Evolutionary conservation across 2,797 vertebrate genomes (phyloP), one percentile per base, ranked within the genome.

Genomic region (Oreochromis grahami): DNA sequence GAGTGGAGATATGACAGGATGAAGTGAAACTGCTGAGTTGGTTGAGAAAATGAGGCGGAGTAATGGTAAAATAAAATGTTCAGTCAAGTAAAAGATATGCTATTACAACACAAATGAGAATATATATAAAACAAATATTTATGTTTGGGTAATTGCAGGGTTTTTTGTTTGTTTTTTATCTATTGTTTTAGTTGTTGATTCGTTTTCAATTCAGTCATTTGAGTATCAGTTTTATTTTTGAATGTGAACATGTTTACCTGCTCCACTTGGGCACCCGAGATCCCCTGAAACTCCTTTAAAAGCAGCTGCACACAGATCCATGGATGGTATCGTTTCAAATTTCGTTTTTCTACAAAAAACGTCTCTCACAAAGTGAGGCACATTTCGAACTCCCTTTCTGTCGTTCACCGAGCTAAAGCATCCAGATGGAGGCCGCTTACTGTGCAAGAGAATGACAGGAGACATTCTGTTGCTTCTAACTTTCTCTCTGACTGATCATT

Each of bases 1-100:
- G 5, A 50, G 43, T 19, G 1, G 26, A 51, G n/a, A 48, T 26
- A 12, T 0, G 0, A 4, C 17, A 21, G 38, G 29, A 29, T 15
- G 10, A 38, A 53, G 14, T 72, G 5, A 72, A 72, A 58, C 32
- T 36, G 60, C 13, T 0, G 26, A 48, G 21, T 10, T 29, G 24
- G 14, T 45, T 45, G 15, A 45, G 21, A 72, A 29, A 72, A 72
- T 7, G 8, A 72, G 15, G 6, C 2, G 0, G 0, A 12, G 68
- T 72, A 48, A 72, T 72, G 41, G 6, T 72, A 0, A 72, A 12
- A 7, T 8, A 1, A 70, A 29, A 26, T 72, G 15, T 72, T 72
- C 9, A 19, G 24, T 45, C 14, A 45, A 70, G 38, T 70, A 45
- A 72, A 72, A 72, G 14, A 26, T 24, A 10, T 72, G 65, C 24